Evolutionary conservation across 35 echinoderm and acorn worm species (phyloP).

Genomic region (Ophiothrix spiculata): DNA sequence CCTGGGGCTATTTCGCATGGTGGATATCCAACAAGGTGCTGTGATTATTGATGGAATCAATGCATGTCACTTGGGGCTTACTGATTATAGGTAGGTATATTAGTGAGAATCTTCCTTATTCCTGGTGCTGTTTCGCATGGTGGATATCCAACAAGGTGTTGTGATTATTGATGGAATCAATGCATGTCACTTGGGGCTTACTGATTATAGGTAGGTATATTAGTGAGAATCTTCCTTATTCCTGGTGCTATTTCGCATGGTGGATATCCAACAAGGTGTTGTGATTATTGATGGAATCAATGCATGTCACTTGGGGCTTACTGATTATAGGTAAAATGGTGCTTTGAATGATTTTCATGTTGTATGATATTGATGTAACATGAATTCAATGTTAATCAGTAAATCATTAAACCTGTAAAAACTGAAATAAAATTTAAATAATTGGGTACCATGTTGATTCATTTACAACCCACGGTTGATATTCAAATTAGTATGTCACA

Average conservation of each 20-base stretch:
- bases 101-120: background rate
- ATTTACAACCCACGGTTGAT: too few species aligned
- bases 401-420: too few species aligned
- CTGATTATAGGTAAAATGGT: constrained; percentile 87
- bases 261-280: constrained; percentile 56
- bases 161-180: background rate
- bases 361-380: too few species aligned
- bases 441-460: too few species aligned
- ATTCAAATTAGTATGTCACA: too few species aligned
- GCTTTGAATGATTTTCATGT: too few species aligned
- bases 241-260: background rate
- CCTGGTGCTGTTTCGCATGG: background rate
- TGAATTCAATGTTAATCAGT: too few species aligned
- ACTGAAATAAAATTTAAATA: too few species aligned
- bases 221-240: background rate
- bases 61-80: constrained; percentile 58
- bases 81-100: constrained; percentile 70
- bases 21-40: constrained; percentile 64
- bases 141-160: background rate
- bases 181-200: background rate
- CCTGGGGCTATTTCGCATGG: constrained; percentile 87
- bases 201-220: background rate
- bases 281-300: constrained; percentile 80
- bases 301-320: constrained; percentile 58
- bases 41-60: constrained; percentile 80